phyloP scores from a whole-genome alignment of 2,888 invertebrate species.

The Chrysotoxum bicinctum region DNA sequence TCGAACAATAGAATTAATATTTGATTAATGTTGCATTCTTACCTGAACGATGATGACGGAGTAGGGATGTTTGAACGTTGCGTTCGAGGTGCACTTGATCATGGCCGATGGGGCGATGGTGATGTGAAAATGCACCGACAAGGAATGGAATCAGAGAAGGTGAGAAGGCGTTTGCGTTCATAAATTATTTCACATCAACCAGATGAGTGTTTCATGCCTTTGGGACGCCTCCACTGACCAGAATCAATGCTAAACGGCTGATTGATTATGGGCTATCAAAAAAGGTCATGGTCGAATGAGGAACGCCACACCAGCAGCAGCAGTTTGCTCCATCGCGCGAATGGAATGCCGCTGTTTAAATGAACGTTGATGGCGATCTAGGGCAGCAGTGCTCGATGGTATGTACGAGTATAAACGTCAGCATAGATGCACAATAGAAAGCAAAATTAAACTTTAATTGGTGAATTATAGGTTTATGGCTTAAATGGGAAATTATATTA shows the following conservation, averaged over 20 bases:
- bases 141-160: neutral
- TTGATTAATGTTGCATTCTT: conserved; percentile 59
- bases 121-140: neutral
- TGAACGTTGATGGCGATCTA: neutral
- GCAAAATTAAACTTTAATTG: conserved; percentile 10
- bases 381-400: neutral
- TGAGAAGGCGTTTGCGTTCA: conserved; percentile 9
- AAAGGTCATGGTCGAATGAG: conserved; percentile 62
- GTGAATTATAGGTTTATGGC: neutral
- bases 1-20: conserved; percentile 56
- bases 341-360: conserved; percentile 7
- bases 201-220: conserved; percentile 11
- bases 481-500: conserved; percentile 13
- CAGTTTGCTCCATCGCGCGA: neutral
- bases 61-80: conserved; percentile 4
- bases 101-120: neutral
- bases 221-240: neutral
- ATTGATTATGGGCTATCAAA: conserved; percentile 63
- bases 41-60: conserved; percentile 31
- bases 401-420: too few relatives aligned
- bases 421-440: neutral
- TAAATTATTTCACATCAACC: conserved; percentile 15
- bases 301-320: neutral
- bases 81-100: conserved; percentile 11
- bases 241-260: conserved; percentile 44